Base-by-base conservation (phyloP, 1,140 invertebrate genomes). In the Trachymyrmex cornetzi region DNA sequence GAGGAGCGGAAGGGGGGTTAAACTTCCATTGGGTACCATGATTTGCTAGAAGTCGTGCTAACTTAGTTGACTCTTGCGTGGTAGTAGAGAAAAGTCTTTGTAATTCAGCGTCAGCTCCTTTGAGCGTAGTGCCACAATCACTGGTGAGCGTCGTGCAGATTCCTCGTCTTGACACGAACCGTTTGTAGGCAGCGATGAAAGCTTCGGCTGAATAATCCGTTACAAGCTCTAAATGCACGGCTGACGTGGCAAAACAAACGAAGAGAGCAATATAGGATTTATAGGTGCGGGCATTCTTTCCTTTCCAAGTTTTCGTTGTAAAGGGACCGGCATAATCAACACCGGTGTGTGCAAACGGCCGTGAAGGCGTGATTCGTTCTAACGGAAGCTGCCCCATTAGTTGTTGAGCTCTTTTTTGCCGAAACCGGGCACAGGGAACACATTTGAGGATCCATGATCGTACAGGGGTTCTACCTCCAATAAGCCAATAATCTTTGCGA, bases 381-480 rank as follows among this genome's bases (percentile, higher is more conserved):
- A 22, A 0, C 5, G 94, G 95, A 48, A 95, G 77, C 38, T 95
- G 86, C 2, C 91, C 93, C 94, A 95, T 94, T 0, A 93, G 30
- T 71, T 92, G 91, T 34, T 85, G 69, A 0, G 87, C 84, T 59
- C 80, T 57, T n/a, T 44, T 50, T 12, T 22, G 27, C 2, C 81
- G 22, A 1, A 57, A 34, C n/a, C 80, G 22, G 6, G 74, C 44
- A 7, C 80, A 85, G 6, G 0, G 4, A 0, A 79, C 14, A 14
- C 81, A 85, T 24, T 57, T 63, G 1, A 63, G 9, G 0, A 85
- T 85, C 7, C 11, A 63, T 0, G 81, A 63, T 5, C 77, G 50
- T 0, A 93, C 85, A 12, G 66, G 34, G 27, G 72, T 24, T 71
- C 87, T 59, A 0, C 88, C 89, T 6, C 77, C 77, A 3, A 93